Base-by-base conservation (phyloP, 2,797 vertebrate genomes). In the Chrosomus eos region DNA sequence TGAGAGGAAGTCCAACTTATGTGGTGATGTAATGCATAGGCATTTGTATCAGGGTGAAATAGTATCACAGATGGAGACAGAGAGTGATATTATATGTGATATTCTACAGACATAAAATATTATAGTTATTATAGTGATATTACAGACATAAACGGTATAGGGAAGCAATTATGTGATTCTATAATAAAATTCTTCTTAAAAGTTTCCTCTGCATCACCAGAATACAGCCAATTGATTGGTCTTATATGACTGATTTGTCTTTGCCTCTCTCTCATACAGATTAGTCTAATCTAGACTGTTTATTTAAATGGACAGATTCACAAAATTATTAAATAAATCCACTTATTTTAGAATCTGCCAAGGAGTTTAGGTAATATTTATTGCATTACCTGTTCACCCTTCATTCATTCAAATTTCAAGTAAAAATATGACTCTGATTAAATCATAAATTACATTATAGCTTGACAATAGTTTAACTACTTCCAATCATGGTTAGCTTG, bases 41-140 rank as follows among this genome's bases (percentile, higher is more conserved):
- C 6, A 23, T 79, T 78, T 78, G 16, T 62, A 40, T 78, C 58
- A 43, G n/a, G 55, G 21, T 40, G 38, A 78, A 33, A 66, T 26
- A 60, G 21, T 80, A 67, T 51, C 3, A 21, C 10, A 0, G 10
- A 28, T 6, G 9, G 9, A 78, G 5, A 40, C 9, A 48, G 38
- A 45, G 10, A 11, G 6, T 23, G 31, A 38, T 16, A 40, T 18
- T 40, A 60, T 5, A 19, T 26, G 18, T 36, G 26, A 66, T 23
- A 14, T n/a, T 67, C 28, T 5, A 48, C 5, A 64, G 16, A 45
- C 26, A 64, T 31, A 4, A 28, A 10, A 45, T 40, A 4, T 11
- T 60, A 78, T 60, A 73, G 18, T 19, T 14, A 3, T n/a, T 70
- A n/a, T 11, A 21, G 43, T 53, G 48, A 55, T 55, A 55, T 53